Evolutionary conservation across 2,113 vertebrate species (phyloP).

Genomic region (Ornithorhynchus anatinus): DNA sequence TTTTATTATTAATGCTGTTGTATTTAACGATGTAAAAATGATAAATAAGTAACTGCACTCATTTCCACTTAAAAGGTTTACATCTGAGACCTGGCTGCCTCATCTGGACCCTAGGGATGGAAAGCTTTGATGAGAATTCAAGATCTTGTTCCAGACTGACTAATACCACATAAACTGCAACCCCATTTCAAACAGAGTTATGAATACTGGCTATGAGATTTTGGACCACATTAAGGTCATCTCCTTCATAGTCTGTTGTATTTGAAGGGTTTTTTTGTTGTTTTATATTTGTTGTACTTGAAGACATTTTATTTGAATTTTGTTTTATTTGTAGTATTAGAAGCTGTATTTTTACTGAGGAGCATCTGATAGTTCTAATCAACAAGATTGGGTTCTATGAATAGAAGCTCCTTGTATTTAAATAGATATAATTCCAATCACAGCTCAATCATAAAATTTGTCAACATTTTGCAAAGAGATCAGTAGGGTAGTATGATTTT

Average conservation of each 20-base stretch:
- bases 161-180: neutral
- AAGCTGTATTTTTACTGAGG: no score
- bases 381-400: no score
- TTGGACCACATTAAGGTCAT: no score
- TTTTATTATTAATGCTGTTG: slow-evolving; percentile 33
- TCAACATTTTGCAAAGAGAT: slow-evolving; percentile 46
- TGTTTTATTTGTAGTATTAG: no score
- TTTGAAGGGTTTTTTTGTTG: no score
- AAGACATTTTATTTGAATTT: no score
- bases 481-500: slow-evolving; percentile 1
- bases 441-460: slow-evolving; percentile 8
- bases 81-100: neutral
- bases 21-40: slow-evolving; percentile 48
- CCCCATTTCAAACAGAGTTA: neutral
- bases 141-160: neutral
- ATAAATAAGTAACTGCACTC: slow-evolving; percentile 8
- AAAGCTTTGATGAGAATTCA: neutral
- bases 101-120: neutral
- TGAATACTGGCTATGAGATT: no score
- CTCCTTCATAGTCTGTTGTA: no score
- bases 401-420: no score
- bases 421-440: no score
- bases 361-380: no score
- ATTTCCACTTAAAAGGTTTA: slow-evolving; percentile 24
- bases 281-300: no score